These are phyloP conservation scores for Chrysodeixis includens DNA, from an alignment of 2,888 invertebrate genomes.

Conservation along the genomic window DNA sequence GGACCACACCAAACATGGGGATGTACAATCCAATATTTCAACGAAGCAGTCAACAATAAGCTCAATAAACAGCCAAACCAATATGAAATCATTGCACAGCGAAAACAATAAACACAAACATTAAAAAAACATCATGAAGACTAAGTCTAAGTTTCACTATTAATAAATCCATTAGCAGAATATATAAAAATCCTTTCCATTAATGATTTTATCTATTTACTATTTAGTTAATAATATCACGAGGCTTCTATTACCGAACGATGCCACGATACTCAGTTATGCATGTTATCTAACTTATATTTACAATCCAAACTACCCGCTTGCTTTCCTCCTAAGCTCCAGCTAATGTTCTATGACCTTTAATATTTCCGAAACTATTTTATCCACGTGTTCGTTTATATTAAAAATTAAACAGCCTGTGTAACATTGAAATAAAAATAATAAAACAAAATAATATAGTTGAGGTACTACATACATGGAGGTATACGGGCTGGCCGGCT, in stretches of 20 bases:
- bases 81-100: conserved; percentile 85
- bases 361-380: conserved; percentile 67
- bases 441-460: conserved; percentile 85
- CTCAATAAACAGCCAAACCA: conserved; percentile 76
- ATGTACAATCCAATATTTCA: conserved; percentile 69
- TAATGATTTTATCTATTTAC: conserved; percentile 88
- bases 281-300: conserved; percentile 83
- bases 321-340: conserved; percentile 82
- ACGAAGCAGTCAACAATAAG: conserved; percentile 82
- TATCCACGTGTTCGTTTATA: conserved; percentile 54
- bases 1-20: conserved; percentile 74
- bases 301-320: conserved; percentile 88
- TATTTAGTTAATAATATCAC: conserved; percentile 89
- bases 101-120: conserved; percentile 87
- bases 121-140: conserved; percentile 77
- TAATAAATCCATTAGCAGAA: conserved; percentile 88
- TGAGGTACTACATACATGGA: conserved; percentile 85
- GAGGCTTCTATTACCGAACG: conserved; percentile 84
- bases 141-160: conserved; percentile 87
- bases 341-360: conserved; percentile 69
- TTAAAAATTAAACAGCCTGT: conserved; percentile 68
- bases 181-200: conserved; percentile 89
- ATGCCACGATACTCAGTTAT: conserved; percentile 82
- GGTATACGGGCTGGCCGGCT: conserved; percentile 75
- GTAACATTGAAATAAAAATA: conserved; percentile 85